Base-by-base conservation (phyloP, 2,113 vertebrate species). In the Brachyhypopomus gauderio region DNA sequence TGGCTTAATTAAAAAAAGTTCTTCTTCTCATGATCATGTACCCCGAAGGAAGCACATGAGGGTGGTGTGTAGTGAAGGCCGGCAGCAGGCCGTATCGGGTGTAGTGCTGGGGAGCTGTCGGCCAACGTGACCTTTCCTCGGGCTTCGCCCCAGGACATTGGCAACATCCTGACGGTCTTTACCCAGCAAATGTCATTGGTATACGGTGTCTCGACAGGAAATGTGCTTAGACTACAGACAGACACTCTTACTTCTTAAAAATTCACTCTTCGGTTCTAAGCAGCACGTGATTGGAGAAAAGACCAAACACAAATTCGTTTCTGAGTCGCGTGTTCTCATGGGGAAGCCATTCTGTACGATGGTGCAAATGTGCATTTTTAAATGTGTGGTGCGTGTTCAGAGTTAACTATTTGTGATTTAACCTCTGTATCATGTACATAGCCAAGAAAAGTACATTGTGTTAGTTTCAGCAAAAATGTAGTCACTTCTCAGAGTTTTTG, bases 171-270 rank as follows among this genome's bases (percentile, higher is more conserved):
- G 71, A 38, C 74, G 56, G 27, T 12, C 48, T 58, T 66, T 71
- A 3, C 20, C 22, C 38, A 60, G 77, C 38, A 87, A 88, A 88
- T 87, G 87, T 88, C 87, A 87, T 52, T 81, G 70, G 86, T 83
- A 25, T 84, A 83, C 67, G 80, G 70, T 86, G 84, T 86, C 80
- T 69, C 77, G 75, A 69, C 45, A 52, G 58, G 64, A 55, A 55
- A 16, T 3, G 20, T 63, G 20, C 63, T 76, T 70, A 36, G 2
- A 58, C 60, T 41, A 77, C 64, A 72, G 52, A 34, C 52, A 27
- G 22, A 71, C 69, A 16, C 36, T 30, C 36, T 75, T 11, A 72
- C 66, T 76, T 36, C 45, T 73, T 58, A 84, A 71, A 12, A 2
- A 5, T 55, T 79, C 17, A 19, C 25, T 55, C 5, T 12, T 55